Base-by-base conservation (phyloP, 2,113 vertebrate genomes). In the Pelecanus crispus region DNA sequence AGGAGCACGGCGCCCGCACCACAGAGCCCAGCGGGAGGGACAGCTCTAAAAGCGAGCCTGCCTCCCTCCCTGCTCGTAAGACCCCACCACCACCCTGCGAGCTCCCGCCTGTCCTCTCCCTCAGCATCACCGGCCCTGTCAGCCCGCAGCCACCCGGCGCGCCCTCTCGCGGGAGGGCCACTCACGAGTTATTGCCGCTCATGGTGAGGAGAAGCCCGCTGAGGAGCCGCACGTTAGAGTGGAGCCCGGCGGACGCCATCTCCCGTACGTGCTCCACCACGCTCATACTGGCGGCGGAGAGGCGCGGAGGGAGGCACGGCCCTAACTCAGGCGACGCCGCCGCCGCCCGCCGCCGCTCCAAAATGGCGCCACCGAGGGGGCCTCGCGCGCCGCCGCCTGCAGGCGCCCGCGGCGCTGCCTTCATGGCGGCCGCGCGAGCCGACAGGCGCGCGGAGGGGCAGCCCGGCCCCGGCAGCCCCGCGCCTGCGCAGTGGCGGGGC, bases 171-270 rank as follows among this genome's bases (percentile, higher is more conserved):
- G 53, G 71, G 25, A 58, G 79, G 61, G 61, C 63, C 93, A 99
- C 99, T 99, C 98, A 99, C 99, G 99, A 99, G 97, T 99, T 99
- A 96, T 99, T 99, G 97, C 99, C 99, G 96, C 99, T 99, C 99
- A 99, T 99, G 34, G 99, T 99, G 72, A 99, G 98, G 74, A 99
- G 97, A 86, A 99, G 97, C 95, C 99, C 99, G 98, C 99, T 99
- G 94, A 99, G 97, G 45, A 99, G 98, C 88, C 99, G 98, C 94
- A 99, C 99, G 75, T 99, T 99, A 10, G 99, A 99, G 97, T 99
- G 99, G n/a, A 99, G 99, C 47, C 99, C 99, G 11, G 99, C 99
- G 31, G 99, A 97, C 28, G 99, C 99, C 99, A 99, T 99, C 81
- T 99, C 99, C 59, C 99, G 98, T 19, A 99, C 99, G 80, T 99